phyloP scores from a whole-genome alignment of 2,113 vertebrate species.

The Bufo bufo region DNA sequence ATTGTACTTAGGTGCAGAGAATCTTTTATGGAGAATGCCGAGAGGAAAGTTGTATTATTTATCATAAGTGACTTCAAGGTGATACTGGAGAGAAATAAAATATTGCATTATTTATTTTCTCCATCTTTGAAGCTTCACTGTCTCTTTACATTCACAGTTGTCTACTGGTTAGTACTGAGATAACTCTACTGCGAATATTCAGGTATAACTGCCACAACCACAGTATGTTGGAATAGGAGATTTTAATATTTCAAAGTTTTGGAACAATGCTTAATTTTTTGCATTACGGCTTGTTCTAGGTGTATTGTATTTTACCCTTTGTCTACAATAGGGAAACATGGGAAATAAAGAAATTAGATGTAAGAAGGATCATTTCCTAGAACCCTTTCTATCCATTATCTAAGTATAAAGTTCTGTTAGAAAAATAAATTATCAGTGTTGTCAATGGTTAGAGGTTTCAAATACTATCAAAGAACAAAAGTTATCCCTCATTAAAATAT shows the following conservation, averaged over 20 bases:
- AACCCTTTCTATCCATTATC: background rate
- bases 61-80: background rate
- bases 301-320: background rate
- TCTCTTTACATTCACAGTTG: background rate
- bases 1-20: background rate
- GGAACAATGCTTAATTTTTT: background rate
- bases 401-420: background rate
- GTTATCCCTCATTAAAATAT: too few relatives aligned
- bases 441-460: too few relatives aligned
- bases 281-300: background rate
- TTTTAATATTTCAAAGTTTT: background rate
- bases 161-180: background rate
- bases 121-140: background rate
- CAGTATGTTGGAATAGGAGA: background rate
- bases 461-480: too few relatives aligned
- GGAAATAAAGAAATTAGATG: background rate
- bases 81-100: background rate
- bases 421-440: too few relatives aligned
- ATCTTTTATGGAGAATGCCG: background rate
- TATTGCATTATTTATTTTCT: conserved; percentile 9
- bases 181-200: background rate
- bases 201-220: background rate
- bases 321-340: background rate
- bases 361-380: background rate
- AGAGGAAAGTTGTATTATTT: background rate